Evolutionary conservation across 2,797 vertebrate genomes (phyloP).

Genomic region (Morus bassanus): DNA sequence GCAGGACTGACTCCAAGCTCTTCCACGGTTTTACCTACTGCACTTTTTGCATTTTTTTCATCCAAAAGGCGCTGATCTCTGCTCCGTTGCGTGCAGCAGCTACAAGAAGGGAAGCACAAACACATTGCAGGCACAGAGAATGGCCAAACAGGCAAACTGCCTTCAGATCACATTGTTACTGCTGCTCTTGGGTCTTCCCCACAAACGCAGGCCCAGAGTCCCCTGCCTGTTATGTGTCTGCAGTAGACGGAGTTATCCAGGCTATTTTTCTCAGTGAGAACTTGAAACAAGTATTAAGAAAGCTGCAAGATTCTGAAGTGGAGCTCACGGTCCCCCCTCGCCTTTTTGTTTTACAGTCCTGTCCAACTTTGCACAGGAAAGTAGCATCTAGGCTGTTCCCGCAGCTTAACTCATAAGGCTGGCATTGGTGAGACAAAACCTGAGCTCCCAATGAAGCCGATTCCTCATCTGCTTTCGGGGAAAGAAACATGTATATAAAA

Average conservation of each 20-base stretch:
- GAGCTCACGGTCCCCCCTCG: not conserved
- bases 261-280: not conserved
- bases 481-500: not conserved
- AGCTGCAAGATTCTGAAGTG: not conserved
- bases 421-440: not conserved
- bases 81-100: not conserved
- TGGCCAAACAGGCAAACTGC: not conserved
- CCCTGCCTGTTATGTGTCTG: not conserved
- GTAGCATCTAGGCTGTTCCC: not conserved
- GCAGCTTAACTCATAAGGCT: not conserved
- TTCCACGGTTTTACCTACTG: not conserved
- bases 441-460: not conserved
- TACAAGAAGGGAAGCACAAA: not conserved
- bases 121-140: not conserved
- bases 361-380: not conserved
- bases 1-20: conserved; percentile 17
- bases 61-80: not conserved
- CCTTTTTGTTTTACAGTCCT: not conserved
- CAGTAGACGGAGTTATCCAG: not conserved
- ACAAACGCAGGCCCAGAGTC: rapidly evolving
- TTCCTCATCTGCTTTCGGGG: not conserved
- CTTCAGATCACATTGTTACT: not conserved
- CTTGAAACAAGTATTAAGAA: not conserved
- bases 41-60: not conserved
- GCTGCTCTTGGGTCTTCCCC: not conserved